A percentile compares a stretch with the other conserved stretches of the same genome.
Conservation (phyloP, 1,140 invertebrate species). For the Phenacoccus solenopsis region DNA sequence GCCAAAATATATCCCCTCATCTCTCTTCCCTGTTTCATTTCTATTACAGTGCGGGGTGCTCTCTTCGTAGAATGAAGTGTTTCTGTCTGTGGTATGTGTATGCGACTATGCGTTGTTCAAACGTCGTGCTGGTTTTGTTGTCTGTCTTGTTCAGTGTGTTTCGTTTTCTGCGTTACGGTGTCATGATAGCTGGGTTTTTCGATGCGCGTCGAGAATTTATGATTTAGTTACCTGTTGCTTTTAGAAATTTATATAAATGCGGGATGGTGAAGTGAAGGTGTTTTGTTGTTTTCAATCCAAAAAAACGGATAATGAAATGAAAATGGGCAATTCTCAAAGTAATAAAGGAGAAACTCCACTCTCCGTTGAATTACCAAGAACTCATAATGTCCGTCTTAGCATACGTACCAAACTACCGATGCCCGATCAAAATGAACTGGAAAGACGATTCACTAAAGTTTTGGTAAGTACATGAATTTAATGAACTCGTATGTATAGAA, state of each 20-base stretch:
- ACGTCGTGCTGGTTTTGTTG: not conserved
- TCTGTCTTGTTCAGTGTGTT: not conserved
- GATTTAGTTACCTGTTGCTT: constrained; percentile 4
- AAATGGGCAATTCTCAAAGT: constrained; percentile 26
- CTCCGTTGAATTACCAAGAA: constrained; percentile 26
- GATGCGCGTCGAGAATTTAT: not conserved
- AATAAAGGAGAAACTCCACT: constrained; percentile 23
- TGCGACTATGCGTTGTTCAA: not conserved
- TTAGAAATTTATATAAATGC: constrained; percentile 20
- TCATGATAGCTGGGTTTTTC: not conserved
- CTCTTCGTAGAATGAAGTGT: not conserved
- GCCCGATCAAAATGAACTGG: constrained; percentile 77
- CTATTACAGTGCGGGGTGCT: too few relatives aligned
- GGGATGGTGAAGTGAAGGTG: constrained; percentile 22
- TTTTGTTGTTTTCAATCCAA: constrained; percentile 22
- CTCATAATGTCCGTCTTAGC: constrained; percentile 43
- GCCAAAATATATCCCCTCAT: too few relatives aligned
- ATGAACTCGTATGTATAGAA: not conserved
- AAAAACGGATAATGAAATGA: constrained; percentile 15
- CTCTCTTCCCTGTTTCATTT: too few relatives aligned
- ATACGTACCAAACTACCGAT: constrained; percentile 58
- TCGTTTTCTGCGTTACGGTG: not conserved
- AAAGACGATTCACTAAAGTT: constrained; percentile 86
- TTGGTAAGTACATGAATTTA: constrained; percentile 54
- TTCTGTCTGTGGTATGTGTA: not conserved